Evolutionary conservation across 2,888 invertebrate species (phyloP).

Genomic region (Trichopria drosophilae): DNA sequence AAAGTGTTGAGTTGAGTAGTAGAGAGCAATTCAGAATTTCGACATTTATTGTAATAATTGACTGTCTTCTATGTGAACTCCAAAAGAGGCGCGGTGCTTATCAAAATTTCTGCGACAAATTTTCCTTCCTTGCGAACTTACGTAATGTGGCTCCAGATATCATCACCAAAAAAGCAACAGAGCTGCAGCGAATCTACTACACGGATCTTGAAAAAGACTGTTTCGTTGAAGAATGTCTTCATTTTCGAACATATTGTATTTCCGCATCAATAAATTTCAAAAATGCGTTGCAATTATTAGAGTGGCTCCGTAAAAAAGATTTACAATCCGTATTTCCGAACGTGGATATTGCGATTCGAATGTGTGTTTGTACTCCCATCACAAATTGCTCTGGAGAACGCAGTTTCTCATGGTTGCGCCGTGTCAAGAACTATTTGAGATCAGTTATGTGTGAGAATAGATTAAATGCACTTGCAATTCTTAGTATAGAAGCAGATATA

Average conservation of each 20-base stretch:
- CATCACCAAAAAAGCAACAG: conserved; percentile 16
- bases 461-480: too few relatives aligned
- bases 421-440: too few relatives aligned
- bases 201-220: conserved; percentile 9
- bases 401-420: too few relatives aligned
- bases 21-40: conserved; percentile 4
- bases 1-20: not conserved
- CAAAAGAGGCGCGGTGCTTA: not conserved
- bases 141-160: not conserved
- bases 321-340: conserved; percentile 26
- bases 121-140: conserved; percentile 1
- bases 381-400: too few relatives aligned
- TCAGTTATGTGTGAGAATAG: too few relatives aligned
- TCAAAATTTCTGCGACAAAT: not conserved
- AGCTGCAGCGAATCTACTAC: conserved; percentile 6
- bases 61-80: not conserved
- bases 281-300: conserved; percentile 41
- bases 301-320: conserved; percentile 33
- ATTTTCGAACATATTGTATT: conserved; percentile 11
- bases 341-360: conserved; percentile 24
- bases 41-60: conserved; percentile 2
- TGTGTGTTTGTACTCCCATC: conserved; percentile 20
- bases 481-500: too few relatives aligned
- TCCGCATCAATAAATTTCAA: conserved; percentile 44
- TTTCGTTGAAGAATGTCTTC: conserved; percentile 10